Percentiles rank a stretch among this genome's conserved stretches.
phyloP scores from a whole-genome alignment of 2,113 vertebrate species.

The Hiodon tergisus region DNA sequence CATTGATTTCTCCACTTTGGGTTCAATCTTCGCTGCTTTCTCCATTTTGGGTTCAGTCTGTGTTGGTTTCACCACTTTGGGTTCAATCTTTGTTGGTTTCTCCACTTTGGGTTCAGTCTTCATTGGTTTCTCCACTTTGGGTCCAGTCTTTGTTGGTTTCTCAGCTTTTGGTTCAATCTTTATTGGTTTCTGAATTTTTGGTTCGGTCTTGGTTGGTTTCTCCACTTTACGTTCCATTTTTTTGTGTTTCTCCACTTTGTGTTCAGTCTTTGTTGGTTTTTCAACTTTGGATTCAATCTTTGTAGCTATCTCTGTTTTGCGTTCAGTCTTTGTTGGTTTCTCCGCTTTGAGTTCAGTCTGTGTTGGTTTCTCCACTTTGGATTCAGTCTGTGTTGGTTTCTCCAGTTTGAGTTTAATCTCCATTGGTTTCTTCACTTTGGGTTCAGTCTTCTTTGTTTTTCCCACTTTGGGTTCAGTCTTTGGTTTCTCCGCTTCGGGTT shows the following conservation, averaged over 20 bases:
- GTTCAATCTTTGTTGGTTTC: not conserved
- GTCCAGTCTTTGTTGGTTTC: not conserved
- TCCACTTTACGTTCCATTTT: not conserved
- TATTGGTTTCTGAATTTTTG: not conserved
- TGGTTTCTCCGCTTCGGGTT: not conserved
- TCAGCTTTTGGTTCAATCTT: not conserved
- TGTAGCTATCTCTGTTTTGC: not conserved
- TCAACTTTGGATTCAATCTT: not conserved
- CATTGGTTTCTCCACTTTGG: not conserved
- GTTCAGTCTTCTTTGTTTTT: not conserved
- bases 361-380: not conserved
- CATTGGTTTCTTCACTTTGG: not conserved
- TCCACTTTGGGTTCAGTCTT: not conserved
- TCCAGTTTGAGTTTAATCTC: not conserved
- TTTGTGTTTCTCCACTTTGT: not conserved
- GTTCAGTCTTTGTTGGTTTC: not conserved
- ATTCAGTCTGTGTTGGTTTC: not conserved
- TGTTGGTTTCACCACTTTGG: conserved; percentile 23
- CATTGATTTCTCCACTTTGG: conserved; percentile 15
- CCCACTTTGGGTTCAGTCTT: not conserved
- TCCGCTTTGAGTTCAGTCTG: not conserved
- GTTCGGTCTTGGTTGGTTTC: not conserved
- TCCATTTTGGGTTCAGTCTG: not conserved
- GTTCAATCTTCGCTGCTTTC: not conserved
- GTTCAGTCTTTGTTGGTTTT: not conserved